phyloP scores from a whole-genome alignment of 2,888 invertebrate species.

The Aporophyla lueneburgensis region DNA sequence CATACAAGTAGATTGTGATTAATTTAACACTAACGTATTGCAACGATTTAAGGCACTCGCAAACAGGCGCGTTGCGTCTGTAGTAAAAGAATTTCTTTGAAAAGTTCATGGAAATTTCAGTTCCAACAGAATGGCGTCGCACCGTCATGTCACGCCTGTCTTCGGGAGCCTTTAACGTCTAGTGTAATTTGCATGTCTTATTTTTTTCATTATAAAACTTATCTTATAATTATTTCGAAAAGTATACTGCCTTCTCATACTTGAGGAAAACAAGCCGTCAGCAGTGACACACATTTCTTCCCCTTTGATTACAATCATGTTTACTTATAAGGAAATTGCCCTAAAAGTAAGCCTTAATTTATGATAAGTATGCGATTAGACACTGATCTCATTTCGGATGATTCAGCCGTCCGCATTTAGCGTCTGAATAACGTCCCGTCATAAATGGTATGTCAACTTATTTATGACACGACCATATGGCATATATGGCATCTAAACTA shows the following conservation, averaged over 20 bases:
- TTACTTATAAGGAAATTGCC: conserved; percentile 50
- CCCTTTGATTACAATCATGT: conserved; percentile 47
- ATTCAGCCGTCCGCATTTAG: conserved; percentile 80
- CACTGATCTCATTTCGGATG: conserved; percentile 82
- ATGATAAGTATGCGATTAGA: conserved; percentile 64
- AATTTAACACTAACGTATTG: background rate
- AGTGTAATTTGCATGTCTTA: background rate
- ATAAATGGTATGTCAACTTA: conserved; percentile 68
- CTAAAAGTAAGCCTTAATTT: conserved; percentile 61
- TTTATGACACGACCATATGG: conserved; percentile 66
- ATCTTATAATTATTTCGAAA: background rate
- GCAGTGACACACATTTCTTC: conserved; percentile 46
- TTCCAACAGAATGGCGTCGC: too few relatives aligned
- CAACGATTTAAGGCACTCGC: background rate
- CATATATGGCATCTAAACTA: conserved; percentile 2
- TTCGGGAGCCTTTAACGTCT: background rate
- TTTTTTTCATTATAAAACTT: background rate
- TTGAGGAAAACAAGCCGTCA: conserved; percentile 13
- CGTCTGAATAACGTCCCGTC: conserved; percentile 67
- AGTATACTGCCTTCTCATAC: background rate
- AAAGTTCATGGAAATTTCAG: too few relatives aligned
- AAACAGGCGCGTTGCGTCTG: too few relatives aligned
- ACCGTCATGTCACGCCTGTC: too few relatives aligned
- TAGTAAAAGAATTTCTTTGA: too few relatives aligned
- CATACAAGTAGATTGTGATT: background rate